phyloP scores from a whole-genome alignment of 2,888 invertebrate genomes.

The Odontothrips loti region DNA sequence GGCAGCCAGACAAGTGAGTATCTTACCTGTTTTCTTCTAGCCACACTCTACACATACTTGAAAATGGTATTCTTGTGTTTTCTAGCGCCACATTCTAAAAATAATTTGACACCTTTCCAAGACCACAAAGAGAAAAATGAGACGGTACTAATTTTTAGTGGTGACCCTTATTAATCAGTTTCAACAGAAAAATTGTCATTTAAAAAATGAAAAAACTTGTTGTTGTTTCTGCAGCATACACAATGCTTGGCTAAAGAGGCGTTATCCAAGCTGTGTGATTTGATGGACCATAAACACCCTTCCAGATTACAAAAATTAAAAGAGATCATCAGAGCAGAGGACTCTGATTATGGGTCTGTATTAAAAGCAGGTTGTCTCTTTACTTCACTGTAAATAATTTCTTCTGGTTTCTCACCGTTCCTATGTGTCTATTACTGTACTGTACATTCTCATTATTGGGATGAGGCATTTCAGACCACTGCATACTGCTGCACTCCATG shows the following conservation, averaged over 20 bases:
- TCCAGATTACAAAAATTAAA: not conserved
- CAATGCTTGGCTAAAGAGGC: not conserved
- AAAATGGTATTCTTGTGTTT: no score
- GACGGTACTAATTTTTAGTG: not conserved
- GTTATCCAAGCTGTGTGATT: not conserved
- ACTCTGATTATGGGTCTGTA: not conserved
- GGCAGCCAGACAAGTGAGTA: no score
- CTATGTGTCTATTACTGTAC: no score
- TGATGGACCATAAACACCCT: not conserved
- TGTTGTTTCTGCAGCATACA: not conserved
- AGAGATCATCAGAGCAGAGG: not conserved
- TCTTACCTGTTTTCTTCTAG: no score
- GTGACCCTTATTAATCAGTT: not conserved
- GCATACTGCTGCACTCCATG: not conserved
- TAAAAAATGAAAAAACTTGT: not conserved
- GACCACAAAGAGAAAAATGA: not conserved
- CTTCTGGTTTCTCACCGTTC: not conserved
- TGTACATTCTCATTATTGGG: no score
- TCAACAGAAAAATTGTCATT: no score
- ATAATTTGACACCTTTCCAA: no score
- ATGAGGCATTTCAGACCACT: not conserved
- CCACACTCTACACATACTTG: no score
- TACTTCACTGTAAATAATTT: not conserved
- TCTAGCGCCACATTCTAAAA: no score
- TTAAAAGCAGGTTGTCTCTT: not conserved